phyloP scores from a whole-genome alignment of 2,888 invertebrate species.

The Pseudoips prasinana region DNA sequence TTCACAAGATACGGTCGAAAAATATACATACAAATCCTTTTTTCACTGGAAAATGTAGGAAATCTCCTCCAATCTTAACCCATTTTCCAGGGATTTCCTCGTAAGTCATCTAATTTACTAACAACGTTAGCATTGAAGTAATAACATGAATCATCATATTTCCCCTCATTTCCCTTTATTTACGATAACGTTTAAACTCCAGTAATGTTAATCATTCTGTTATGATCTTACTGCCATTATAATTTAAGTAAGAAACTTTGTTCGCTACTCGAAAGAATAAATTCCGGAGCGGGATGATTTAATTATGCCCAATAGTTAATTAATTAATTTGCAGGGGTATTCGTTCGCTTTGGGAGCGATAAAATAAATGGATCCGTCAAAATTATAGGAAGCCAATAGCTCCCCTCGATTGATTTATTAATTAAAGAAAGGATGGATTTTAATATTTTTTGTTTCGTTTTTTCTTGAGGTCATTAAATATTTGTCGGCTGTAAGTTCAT shows the following conservation, averaged over 20 bases:
- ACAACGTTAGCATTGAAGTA: conserved; percentile 23
- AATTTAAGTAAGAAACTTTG: conserved; percentile 45
- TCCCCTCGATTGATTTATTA: conserved; percentile 56
- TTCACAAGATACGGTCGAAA: no score
- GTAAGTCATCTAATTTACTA: conserved; percentile 28
- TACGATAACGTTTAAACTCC: conserved; percentile 28
- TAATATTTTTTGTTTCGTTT: conserved; percentile 38
- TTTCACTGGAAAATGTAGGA: no score
- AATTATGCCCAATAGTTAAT: conserved; percentile 73
- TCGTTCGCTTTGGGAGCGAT: conserved; percentile 46
- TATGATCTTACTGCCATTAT: conserved; percentile 41
- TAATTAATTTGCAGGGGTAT: conserved; percentile 67
- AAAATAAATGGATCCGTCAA: conserved; percentile 74
- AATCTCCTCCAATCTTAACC: no score
- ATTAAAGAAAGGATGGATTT: conserved; percentile 42
- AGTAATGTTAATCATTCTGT: conserved; percentile 35
- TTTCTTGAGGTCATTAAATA: conserved; percentile 4
- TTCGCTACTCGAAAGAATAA: conserved; percentile 45
- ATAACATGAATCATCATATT: conserved; percentile 30
- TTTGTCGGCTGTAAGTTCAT: no score
- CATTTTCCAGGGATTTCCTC: conserved; percentile 24
- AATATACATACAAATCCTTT: no score
- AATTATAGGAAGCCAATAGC: conserved; percentile 70
- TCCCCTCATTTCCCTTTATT: conserved; percentile 20
- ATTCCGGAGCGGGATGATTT: conserved; percentile 57